A percentile compares a stretch with the other conserved stretches of the same genome.
Conservation (phyloP, 2,888 invertebrate species). For the Phoenoteleia sp. region DNA sequence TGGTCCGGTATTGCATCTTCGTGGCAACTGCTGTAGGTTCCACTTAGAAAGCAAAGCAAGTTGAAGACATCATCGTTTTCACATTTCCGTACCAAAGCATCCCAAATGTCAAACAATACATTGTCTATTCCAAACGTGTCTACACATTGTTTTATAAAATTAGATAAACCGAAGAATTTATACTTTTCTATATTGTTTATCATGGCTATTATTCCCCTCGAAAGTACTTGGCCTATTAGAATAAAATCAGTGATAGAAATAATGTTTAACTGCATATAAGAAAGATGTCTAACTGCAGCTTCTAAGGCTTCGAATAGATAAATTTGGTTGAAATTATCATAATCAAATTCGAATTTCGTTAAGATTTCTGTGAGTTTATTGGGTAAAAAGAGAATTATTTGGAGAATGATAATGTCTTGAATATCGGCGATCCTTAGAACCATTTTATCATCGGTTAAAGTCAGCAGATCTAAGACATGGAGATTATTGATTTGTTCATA, state of each 20-base stretch:
- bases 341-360: neutral
- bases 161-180: neutral
- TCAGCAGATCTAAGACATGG: neutral
- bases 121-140: neutral
- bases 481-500: neutral
- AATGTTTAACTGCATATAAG: neutral
- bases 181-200: neutral
- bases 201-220: neutral
- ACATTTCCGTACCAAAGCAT: neutral
- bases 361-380: neutral
- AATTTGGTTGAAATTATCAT: neutral
- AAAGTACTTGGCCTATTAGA: neutral
- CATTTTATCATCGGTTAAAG: neutral
- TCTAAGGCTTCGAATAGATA: neutral
- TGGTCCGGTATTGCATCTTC: neutral
- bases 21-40: neutral
- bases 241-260: neutral
- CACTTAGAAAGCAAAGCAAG: constrained; percentile 31
- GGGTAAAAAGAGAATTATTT: neutral
- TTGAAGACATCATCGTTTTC: neutral
- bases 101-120: constrained; percentile 1
- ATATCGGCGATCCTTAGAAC: neutral
- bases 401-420: constrained; percentile 5
- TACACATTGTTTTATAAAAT: neutral
- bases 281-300: neutral